phyloP scores from a whole-genome alignment of 2,113 vertebrate genomes.

The Cyanoderma ruficeps region DNA sequence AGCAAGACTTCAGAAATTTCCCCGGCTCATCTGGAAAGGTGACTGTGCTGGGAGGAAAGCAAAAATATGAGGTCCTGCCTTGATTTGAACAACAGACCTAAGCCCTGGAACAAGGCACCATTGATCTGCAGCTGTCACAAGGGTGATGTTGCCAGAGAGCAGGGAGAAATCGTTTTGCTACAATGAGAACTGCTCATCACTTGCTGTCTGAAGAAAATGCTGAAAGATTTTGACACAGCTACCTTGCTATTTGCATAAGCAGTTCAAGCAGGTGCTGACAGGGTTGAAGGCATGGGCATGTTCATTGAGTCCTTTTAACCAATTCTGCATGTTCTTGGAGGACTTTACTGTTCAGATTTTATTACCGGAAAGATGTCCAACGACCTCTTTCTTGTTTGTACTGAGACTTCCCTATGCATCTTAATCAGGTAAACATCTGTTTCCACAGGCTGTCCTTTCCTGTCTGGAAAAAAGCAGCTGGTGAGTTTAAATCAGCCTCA shows the following conservation, averaged over 20 bases:
- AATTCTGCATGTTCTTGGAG: not conserved
- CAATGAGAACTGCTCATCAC: not conserved
- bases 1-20: not conserved
- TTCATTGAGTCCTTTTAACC: not conserved
- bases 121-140: not conserved
- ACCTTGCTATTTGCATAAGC: not conserved
- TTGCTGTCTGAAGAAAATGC: not conserved
- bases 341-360: not conserved
- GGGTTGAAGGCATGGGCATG: not conserved
- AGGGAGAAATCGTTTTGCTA: not conserved
- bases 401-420: not conserved
- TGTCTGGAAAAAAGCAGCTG: not conserved
- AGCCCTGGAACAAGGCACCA: not conserved
- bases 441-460: not conserved
- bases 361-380: not conserved
- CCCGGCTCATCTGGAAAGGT: not conserved
- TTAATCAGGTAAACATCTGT: constrained; percentile 7
- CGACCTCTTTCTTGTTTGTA: not conserved
- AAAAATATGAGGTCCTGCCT: not conserved
- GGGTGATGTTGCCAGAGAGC: not conserved
- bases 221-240: not conserved
- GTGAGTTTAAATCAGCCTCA: not conserved
- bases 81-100: not conserved
- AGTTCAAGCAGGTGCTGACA: not conserved
- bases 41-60: not conserved